Evolutionary conservation across 2,888 invertebrate genomes (phyloP).

Genomic region (Tryphoninae sp.): DNA sequence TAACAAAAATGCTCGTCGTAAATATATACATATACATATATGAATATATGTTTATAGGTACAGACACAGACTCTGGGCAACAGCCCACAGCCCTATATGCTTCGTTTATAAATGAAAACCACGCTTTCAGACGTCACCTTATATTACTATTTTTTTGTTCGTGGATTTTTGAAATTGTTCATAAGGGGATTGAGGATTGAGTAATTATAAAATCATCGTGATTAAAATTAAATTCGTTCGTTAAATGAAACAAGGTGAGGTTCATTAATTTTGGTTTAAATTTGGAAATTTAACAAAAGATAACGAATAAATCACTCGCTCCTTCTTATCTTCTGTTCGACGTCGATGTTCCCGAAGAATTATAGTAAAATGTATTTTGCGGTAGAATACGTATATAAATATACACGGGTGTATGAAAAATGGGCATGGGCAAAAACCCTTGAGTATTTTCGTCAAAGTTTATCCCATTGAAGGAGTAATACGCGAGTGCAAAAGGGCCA

Average conservation of each 20-base stretch:
- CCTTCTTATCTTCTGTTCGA: too few relatives aligned
- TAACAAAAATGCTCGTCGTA: slow-evolving; percentile 46
- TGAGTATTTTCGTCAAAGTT: slow-evolving; percentile 36
- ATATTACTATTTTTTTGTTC: slow-evolving; percentile 6
- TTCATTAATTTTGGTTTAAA: not conserved
- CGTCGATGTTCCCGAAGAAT: too few relatives aligned
- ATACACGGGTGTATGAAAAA: not conserved
- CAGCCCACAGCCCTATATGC: slow-evolving; percentile 11
- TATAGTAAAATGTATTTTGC: too few relatives aligned
- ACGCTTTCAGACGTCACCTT: slow-evolving; percentile 14
- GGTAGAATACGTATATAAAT: too few relatives aligned
- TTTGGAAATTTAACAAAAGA: not conserved
- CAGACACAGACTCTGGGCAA: not conserved
- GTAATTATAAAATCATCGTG: not conserved
- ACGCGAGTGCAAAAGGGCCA: slow-evolving; percentile 9
- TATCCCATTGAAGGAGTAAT: slow-evolving; percentile 17
- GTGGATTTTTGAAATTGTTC: not conserved
- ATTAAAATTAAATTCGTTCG: not conserved
- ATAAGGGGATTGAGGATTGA: not conserved
- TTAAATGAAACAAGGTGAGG: not conserved
- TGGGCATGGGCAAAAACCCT: slow-evolving; percentile 14
- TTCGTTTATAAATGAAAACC: slow-evolving; percentile 31
- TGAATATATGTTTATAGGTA: not conserved
- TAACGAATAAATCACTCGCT: too few relatives aligned
- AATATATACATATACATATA: not conserved